A percentile compares a stretch with the other conserved stretches of the same genome.
These are phyloP conservation scores for Galleria mellonella DNA, from an alignment of 1,140 invertebrate species.

Conservation along the genomic window DNA sequence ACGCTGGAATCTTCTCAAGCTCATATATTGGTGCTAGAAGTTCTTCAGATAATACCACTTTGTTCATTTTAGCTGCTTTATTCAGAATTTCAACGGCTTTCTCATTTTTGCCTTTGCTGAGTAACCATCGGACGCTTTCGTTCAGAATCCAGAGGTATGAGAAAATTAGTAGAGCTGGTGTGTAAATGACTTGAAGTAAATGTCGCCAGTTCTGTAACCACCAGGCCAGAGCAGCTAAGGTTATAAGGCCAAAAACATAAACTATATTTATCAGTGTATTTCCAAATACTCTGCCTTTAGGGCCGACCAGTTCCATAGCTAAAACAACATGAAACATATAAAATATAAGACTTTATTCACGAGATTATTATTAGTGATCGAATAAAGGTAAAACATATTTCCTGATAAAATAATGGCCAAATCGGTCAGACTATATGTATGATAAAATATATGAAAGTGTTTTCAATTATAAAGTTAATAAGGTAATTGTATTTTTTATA, in stretches of 20 bases:
- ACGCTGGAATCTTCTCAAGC: constrained; percentile 20
- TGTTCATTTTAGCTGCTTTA: constrained; percentile 82
- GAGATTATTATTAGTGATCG: too few relatives aligned
- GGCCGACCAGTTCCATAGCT: constrained; percentile 87
- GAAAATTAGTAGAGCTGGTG: constrained; percentile 79
- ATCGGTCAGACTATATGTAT: too few relatives aligned
- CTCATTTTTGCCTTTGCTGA: constrained; percentile 75
- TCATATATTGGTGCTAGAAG: constrained; percentile 52
- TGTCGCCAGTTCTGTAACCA: constrained; percentile 81
- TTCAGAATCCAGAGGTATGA: constrained; percentile 78
- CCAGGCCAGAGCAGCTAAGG: constrained; percentile 80
- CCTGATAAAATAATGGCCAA: too few relatives aligned
- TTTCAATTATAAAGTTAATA: too few relatives aligned
- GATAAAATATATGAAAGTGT: too few relatives aligned
- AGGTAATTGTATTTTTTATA: too few relatives aligned
- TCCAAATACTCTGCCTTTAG: constrained; percentile 82
- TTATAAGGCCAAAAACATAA: constrained; percentile 83
- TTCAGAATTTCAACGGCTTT: constrained; percentile 77
- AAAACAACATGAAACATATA: constrained; percentile 25
- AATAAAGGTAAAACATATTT: too few relatives aligned
- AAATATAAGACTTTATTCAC: too few relatives aligned
- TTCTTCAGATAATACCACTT: constrained; percentile 74
- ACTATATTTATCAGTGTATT: constrained; percentile 82
- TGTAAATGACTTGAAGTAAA: constrained; percentile 80
- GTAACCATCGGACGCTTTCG: constrained; percentile 84